phyloP scores from a whole-genome alignment of 2,113 vertebrate genomes.

The Grallaria varia region DNA sequence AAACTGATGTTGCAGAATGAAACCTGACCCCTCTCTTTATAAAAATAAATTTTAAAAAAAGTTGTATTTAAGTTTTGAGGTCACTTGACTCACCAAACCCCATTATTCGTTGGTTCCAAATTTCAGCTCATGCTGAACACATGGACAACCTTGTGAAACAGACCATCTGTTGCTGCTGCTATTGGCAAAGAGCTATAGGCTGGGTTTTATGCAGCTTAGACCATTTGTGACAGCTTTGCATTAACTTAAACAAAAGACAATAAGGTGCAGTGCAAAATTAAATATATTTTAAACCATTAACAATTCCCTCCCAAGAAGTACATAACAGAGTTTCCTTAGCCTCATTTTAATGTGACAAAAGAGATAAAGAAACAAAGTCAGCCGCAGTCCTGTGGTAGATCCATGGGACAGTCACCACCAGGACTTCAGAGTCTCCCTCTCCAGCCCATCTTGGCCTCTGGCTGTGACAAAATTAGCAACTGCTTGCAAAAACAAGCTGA shows the following conservation, averaged over 20 bases:
- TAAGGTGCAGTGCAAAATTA: not conserved
- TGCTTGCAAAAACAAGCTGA: conserved; percentile 40
- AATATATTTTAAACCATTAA: not conserved
- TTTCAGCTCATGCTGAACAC: not conserved
- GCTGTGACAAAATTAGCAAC: conserved; percentile 8
- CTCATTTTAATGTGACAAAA: not conserved
- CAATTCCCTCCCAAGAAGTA: not conserved
- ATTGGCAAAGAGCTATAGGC: not conserved
- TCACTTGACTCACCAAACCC: not conserved
- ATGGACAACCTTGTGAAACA: not conserved
- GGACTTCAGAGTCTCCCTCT: not conserved
- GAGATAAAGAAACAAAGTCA: not conserved
- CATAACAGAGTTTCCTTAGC: not conserved
- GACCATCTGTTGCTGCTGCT: not conserved
- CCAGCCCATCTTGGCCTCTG: not conserved
- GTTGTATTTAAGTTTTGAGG: not conserved
- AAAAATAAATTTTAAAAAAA: not conserved
- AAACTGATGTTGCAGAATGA: not conserved
- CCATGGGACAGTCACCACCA: not conserved
- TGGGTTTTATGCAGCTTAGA: not conserved
- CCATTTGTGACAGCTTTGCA: not conserved
- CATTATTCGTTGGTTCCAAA: not conserved
- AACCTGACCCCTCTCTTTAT: not conserved
- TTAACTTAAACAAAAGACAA: conserved; percentile 1
- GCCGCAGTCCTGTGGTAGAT: not conserved